Base-by-base conservation (phyloP, 2,797 vertebrate genomes). In the Hydrolagus colliei region DNA sequence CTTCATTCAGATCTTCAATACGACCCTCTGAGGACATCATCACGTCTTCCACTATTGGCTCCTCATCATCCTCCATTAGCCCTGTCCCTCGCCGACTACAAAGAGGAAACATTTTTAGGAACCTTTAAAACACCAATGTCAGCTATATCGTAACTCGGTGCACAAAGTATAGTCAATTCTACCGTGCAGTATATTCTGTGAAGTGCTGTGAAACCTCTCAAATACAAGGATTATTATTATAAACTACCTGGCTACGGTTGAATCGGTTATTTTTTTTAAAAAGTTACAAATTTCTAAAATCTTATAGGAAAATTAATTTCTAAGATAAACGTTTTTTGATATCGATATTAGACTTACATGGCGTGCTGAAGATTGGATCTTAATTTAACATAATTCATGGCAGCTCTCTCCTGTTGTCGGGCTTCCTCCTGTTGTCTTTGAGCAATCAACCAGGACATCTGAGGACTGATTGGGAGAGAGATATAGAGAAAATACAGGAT, bases 1-100 rank as follows among this genome's bases (percentile, higher is more conserved):
- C 97, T 93, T 99, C 98, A 71, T 99, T 99, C 88, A 99, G 96
- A 92, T 99, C 98, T 89, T 99, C 98, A 92, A 99, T 97, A 86
- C 98, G 95, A 86, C 98, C 97, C 93, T 99, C 98, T 63, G 98
- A 99, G 87, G 98, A 99, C 98, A 99, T 99, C 98, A 99, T 99
- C 89, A 99, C 98, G 86, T 99, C 98, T 95, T 99, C 98, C 88
- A 99, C 98, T 86, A 99, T 99, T 0, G 98, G 98, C 91, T 99
- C 98, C 90, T 99, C 98, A 32, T 99, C 98, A 87, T 99, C 98
- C 92, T 99, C 98, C 97, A 99, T 99, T 86, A 99, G 94, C 88
- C 97, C 96, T 87, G 98, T 97, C 90, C 97, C 95, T 89, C 98
- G 97, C 90, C 97, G 97, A 93, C 98, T 99, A 90, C 86, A 90